Evolutionary conservation across 2,888 invertebrate species (phyloP).

Genomic region (Pogonocherus hispidulus): DNA sequence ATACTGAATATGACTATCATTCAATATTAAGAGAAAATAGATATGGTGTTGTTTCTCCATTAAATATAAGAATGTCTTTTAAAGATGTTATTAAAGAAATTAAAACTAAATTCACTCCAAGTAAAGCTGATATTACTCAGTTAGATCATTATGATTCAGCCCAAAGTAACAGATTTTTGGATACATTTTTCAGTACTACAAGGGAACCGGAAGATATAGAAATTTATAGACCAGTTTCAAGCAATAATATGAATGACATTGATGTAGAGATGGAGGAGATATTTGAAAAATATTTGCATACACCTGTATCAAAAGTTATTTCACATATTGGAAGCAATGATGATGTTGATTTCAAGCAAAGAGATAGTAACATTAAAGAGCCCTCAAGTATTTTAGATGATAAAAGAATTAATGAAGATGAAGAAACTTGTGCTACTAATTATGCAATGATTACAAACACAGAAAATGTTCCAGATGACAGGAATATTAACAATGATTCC

Average conservation of each 20-base stretch:
- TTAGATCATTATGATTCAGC: conserved; percentile 22
- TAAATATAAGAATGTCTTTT: conserved; percentile 49
- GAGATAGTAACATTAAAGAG: conserved; percentile 4
- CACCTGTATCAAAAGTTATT: conserved; percentile 48
- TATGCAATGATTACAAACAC: not conserved
- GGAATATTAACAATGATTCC: not conserved
- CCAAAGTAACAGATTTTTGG: conserved; percentile 38
- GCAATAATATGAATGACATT: conserved; percentile 34
- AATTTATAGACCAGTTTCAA: not conserved
- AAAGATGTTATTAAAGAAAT: conserved; percentile 57
- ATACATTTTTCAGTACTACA: conserved; percentile 39
- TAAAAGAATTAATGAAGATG: not conserved
- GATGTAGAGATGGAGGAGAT: conserved; percentile 53
- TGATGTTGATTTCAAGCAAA: no score
- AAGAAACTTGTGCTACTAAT: conserved; percentile 1
- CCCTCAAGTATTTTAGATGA: not conserved
- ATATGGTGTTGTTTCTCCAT: conserved; percentile 51
- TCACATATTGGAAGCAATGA: conserved; percentile 36
- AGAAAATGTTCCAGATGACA: conserved; percentile 1
- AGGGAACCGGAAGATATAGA: not conserved
- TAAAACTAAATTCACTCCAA: conserved; percentile 50
- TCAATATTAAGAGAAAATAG: conserved; percentile 51
- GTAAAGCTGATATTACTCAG: conserved; percentile 27
- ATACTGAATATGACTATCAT: conserved; percentile 37
- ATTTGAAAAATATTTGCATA: conserved; percentile 51